Conservation (phyloP, 2,888 invertebrate genomes). For the Chalcis sispes region DNA sequence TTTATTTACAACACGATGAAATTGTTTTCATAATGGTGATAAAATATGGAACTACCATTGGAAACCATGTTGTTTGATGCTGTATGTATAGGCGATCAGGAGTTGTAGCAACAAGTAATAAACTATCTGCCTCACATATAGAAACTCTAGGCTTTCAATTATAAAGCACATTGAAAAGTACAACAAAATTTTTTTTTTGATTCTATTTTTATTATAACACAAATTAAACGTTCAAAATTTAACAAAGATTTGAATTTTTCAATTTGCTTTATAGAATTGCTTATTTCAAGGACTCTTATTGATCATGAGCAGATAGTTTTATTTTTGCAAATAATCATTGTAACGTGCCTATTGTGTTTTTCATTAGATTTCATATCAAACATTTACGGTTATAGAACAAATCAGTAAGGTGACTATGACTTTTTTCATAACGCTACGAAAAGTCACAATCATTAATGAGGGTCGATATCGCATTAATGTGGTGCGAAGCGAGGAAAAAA, state of each 20-base stretch:
- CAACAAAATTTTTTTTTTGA: neutral
- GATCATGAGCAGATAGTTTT: slow-evolving; percentile 42
- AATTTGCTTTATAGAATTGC: slow-evolving; percentile 33
- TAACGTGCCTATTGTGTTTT: slow-evolving; percentile 30
- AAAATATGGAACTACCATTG: slow-evolving; percentile 34
- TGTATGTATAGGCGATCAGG: slow-evolving; percentile 36
- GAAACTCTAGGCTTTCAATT: slow-evolving; percentile 34
- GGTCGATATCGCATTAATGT: neutral
- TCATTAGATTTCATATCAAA: slow-evolving; percentile 32
- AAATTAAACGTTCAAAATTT: too few relatives aligned
- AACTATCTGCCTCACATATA: slow-evolving; percentile 31
- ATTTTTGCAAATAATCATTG: slow-evolving; percentile 36
- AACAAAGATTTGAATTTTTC: slow-evolving; percentile 34
- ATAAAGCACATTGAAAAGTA: slow-evolving; percentile 36
- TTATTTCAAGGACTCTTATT: slow-evolving; percentile 39
- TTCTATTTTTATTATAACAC: neutral
- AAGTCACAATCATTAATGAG: too few relatives aligned
- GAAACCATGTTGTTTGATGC: slow-evolving; percentile 30
- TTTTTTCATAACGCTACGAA: too few relatives aligned
- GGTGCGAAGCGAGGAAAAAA: slow-evolving; percentile 26
- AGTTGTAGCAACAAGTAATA: slow-evolving; percentile 42
- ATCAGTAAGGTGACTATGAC: too few relatives aligned
- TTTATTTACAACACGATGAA: slow-evolving; percentile 39
- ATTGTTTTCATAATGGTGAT: slow-evolving; percentile 32
- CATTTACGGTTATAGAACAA: slow-evolving; percentile 22